Conservation (phyloP, 2,797 vertebrate genomes). For the Tragelaphus eurycerus region DNA sequence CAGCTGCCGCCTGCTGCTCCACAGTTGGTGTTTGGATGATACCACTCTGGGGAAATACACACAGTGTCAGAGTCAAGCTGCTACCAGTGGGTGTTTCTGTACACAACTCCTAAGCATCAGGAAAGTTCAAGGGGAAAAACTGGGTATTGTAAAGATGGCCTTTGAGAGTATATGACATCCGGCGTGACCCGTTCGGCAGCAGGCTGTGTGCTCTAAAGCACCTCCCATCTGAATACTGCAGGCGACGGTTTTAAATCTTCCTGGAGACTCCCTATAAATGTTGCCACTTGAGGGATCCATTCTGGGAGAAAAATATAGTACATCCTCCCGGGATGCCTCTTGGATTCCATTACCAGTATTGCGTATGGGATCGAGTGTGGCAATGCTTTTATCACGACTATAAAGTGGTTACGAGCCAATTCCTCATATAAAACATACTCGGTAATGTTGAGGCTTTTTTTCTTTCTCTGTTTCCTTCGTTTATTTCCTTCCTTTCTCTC, state of each 20-base stretch:
- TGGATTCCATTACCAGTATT: constrained; percentile 80
- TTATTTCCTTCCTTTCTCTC: constrained; percentile 62
- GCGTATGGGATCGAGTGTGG: constrained; percentile 76
- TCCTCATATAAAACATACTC: constrained; percentile 82
- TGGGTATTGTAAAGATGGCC: constrained; percentile 67
- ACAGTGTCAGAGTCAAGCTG: constrained; percentile 81
- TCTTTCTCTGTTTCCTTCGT: constrained; percentile 61
- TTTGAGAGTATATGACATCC: constrained; percentile 69
- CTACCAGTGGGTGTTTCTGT: constrained; percentile 76
- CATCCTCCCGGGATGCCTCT: constrained; percentile 73
- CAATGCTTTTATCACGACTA: constrained; percentile 81
- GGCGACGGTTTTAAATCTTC: constrained; percentile 78
- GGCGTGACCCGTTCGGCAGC: constrained; percentile 58
- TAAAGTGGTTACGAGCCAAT: constrained; percentile 85
- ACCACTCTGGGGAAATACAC: constrained; percentile 76
- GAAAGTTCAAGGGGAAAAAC: constrained; percentile 75
- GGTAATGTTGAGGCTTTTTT: constrained; percentile 69
- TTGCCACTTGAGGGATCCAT: constrained; percentile 83
- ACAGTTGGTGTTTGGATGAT: constrained; percentile 71
- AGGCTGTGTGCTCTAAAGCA: constrained; percentile 49
- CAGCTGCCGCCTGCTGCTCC: constrained; percentile 63
- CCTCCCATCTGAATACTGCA: constrained; percentile 70
- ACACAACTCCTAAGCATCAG: constrained; percentile 60
- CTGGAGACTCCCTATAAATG: constrained; percentile 77
- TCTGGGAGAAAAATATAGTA: constrained; percentile 80